Evolutionary conservation across 2,888 invertebrate genomes (phyloP), one percentile per base, ranked within the genome.

Genomic region (Anthophora plumipes): DNA sequence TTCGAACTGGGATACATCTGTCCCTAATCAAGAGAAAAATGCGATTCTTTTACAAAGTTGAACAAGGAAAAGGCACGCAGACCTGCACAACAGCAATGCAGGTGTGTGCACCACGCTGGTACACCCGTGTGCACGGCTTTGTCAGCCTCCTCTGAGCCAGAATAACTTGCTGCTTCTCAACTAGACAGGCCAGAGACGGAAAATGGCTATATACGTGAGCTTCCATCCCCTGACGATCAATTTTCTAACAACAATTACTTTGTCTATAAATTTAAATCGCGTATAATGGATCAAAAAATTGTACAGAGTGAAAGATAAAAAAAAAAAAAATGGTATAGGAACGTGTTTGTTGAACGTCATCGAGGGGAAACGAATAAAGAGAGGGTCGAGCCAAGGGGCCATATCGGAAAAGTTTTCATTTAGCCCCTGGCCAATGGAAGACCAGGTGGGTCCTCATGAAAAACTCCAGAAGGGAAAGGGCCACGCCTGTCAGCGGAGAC

Each of bases 121-220:
- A 52, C 60, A 48, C 25, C 17, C 12, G 64, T 57, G 64, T 57
- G 60, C 52, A 66, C 37, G 25, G 20, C 17, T 39, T 31, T 48
- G 41, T 17, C 78, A 66, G 46, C 60, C 76, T 71, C 66, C 64
- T 59, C 57, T 64, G 80, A 80, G 76, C 79, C 83, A 77, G 85
- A 82, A 80, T 86, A 82, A 75, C 57, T 64, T 63, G 39, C 67
- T 83, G 60, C 75, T 81, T 60, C 72, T 74, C 83, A 84, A 72
- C 86, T 88, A 89, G 88, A 89, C 89, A 83, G 85, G 70, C 84
- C 72, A 84, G 87, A 89, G 87, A 88, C 88, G 81, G 81, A 81
- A 83, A 86, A 82, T 85, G 87, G 84, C 85, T 85, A 79, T 85
- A 39, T 39, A 20, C 17, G n/a, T 12, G 25, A 12, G 5, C 37